Evolutionary conservation across 2,888 invertebrate species (phyloP).

Genomic region (Xanthorhoe designata): DNA sequence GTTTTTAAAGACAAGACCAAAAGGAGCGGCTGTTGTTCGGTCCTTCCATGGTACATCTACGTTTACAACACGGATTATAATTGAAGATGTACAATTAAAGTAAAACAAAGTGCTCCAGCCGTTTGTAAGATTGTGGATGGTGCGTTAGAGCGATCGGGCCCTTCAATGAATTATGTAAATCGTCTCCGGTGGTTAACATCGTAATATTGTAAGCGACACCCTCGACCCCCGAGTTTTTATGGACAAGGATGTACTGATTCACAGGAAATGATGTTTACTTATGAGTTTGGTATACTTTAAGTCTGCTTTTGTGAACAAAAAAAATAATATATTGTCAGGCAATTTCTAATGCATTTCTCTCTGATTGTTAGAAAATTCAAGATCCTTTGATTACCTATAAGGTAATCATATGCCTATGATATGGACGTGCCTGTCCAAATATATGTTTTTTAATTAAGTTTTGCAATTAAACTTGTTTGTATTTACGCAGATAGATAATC

Average conservation of each 20-base stretch:
- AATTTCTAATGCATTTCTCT: too few relatives aligned
- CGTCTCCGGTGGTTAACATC: slow-evolving; percentile 80
- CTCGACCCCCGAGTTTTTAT: slow-evolving; percentile 57
- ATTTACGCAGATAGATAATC: too few relatives aligned
- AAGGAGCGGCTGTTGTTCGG: too few relatives aligned
- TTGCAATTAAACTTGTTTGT: too few relatives aligned
- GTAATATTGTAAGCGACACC: slow-evolving; percentile 84
- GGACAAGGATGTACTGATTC: slow-evolving; percentile 34
- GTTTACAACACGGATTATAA: neutral
- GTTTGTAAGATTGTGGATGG: slow-evolving; percentile 16
- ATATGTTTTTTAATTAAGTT: too few relatives aligned
- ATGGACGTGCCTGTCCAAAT: too few relatives aligned
- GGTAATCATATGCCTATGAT: too few relatives aligned
- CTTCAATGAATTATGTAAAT: slow-evolving; percentile 82
- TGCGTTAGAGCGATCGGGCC: slow-evolving; percentile 30
- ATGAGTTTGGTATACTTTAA: neutral
- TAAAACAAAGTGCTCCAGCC: slow-evolving; percentile 17
- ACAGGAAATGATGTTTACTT: slow-evolving; percentile 40
- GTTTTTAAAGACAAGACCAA: too few relatives aligned
- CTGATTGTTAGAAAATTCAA: too few relatives aligned
- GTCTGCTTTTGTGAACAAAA: neutral
- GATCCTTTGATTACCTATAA: too few relatives aligned
- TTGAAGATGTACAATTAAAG: neutral
- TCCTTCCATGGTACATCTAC: too few relatives aligned
- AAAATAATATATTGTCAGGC: too few relatives aligned